phyloP scores from a whole-genome alignment of 2,797 vertebrate genomes.

The Megaceryle alcyon region DNA sequence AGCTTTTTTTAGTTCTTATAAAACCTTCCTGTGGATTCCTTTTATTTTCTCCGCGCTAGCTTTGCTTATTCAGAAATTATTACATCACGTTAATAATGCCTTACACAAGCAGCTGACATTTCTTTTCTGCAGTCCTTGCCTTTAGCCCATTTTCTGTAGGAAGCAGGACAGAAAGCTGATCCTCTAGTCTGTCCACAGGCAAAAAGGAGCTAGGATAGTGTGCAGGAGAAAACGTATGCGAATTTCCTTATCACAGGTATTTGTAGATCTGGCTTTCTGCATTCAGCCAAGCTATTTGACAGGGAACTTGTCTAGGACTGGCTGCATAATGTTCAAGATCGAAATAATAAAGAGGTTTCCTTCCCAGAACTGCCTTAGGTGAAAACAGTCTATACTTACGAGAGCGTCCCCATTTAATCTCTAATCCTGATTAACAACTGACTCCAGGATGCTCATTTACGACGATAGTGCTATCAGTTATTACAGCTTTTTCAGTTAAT shows the following conservation, averaged over 20 bases:
- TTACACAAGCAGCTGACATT: background rate
- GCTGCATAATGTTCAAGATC: background rate
- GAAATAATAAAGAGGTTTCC: background rate
- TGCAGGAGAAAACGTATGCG: background rate
- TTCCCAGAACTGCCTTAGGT: background rate
- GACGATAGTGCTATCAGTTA: background rate
- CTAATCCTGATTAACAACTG: constrained; percentile 25
- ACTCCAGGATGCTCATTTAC: background rate
- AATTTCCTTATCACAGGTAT: background rate
- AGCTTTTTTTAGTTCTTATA: background rate
- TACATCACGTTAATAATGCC: background rate
- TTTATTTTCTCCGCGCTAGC: background rate
- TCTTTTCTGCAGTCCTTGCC: background rate
- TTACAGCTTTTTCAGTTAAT: constrained; percentile 11
- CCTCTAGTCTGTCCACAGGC: background rate
- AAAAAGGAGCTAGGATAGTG: background rate
- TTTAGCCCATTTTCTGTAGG: background rate
- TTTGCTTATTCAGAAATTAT: background rate
- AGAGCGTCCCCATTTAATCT: background rate
- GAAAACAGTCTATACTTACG: background rate
- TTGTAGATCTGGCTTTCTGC: background rate
- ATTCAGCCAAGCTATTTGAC: background rate
- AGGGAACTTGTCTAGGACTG: background rate
- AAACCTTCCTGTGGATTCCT: background rate
- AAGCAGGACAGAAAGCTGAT: background rate